Evolutionary conservation across 2,797 vertebrate species (phyloP).

Genomic region (Lagothrix lagotricha): DNA sequence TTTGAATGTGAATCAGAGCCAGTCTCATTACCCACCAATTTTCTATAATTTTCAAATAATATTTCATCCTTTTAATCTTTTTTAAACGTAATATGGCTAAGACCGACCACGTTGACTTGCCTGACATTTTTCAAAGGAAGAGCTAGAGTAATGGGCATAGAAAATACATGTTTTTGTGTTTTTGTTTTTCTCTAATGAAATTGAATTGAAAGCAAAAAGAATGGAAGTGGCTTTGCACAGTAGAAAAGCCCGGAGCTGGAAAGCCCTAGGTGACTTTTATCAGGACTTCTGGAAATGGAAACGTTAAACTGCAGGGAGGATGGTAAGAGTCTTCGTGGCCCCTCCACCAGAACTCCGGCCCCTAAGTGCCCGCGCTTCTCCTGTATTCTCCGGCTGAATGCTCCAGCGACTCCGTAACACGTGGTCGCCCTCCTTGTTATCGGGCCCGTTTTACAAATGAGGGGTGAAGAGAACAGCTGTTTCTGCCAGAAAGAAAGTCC

Average conservation of each 20-base stretch:
- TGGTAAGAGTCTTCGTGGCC: accelerated
- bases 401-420: accelerated
- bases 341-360: accelerated
- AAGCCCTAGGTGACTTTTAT: not conserved
- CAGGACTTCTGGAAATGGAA: not conserved
- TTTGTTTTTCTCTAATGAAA: not conserved
- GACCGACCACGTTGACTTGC: not conserved
- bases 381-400: accelerated
- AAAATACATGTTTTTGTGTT: not conserved
- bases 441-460: not conserved
- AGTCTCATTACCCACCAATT: not conserved
- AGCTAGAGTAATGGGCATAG: not conserved
- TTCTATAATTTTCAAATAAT: constrained; percentile 25
- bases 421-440: not conserved
- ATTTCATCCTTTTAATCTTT: not conserved
- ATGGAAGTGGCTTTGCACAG: not conserved
- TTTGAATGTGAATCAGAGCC: not conserved
- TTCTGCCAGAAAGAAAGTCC: not conserved
- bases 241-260: not conserved
- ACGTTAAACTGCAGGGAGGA: not conserved
- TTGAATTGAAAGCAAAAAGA: not conserved
- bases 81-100: constrained; percentile 24
- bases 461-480: not conserved
- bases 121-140: constrained; percentile 30
- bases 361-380: accelerated